Evolutionary conservation across 2,888 invertebrate species (phyloP).

Genomic region (Odontocolon sp.): DNA sequence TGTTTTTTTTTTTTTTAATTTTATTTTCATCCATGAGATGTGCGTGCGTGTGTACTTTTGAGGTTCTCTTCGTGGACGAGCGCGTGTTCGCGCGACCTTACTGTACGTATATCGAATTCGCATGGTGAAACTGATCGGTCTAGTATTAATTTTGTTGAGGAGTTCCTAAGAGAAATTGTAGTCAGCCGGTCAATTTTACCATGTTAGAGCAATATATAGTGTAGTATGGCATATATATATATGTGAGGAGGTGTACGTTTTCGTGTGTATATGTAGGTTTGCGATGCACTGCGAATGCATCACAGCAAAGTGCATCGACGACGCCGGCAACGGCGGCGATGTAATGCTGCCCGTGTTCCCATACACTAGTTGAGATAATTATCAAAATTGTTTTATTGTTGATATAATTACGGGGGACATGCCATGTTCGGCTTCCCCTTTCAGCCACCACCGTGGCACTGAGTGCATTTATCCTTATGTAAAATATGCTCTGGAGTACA

Average conservation of each 20-base stretch:
- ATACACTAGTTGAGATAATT: slow-evolving; percentile 80
- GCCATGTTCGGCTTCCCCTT: slow-evolving; percentile 71
- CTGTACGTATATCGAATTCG: slow-evolving; percentile 3
- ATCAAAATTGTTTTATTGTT: slow-evolving; percentile 81
- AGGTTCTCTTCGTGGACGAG: slow-evolving; percentile 46
- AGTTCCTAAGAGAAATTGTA: no score
- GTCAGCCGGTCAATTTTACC: not conserved
- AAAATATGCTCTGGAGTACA: no score
- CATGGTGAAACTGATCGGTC: no score
- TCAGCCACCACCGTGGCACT: slow-evolving; percentile 57
- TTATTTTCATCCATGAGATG: not conserved
- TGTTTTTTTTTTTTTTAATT: not conserved
- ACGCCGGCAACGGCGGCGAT: slow-evolving; percentile 54
- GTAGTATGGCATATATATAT: no score
- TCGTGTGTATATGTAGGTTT: not conserved
- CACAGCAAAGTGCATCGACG: slow-evolving; percentile 50
- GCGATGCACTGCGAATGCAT: slow-evolving; percentile 37
- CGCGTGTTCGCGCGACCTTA: slow-evolving; percentile 60
- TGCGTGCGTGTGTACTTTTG: slow-evolving; percentile 28
- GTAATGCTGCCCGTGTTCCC: slow-evolving; percentile 79
- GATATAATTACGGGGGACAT: slow-evolving; percentile 80
- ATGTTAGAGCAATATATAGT: no score
- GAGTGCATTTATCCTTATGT: slow-evolving; percentile 28
- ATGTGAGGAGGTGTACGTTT: no score
- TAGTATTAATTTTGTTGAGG: no score